These are phyloP conservation scores for Micropoecilia bifurca DNA, from an alignment of 2,797 vertebrate species.

Conservation along the genomic window DNA sequence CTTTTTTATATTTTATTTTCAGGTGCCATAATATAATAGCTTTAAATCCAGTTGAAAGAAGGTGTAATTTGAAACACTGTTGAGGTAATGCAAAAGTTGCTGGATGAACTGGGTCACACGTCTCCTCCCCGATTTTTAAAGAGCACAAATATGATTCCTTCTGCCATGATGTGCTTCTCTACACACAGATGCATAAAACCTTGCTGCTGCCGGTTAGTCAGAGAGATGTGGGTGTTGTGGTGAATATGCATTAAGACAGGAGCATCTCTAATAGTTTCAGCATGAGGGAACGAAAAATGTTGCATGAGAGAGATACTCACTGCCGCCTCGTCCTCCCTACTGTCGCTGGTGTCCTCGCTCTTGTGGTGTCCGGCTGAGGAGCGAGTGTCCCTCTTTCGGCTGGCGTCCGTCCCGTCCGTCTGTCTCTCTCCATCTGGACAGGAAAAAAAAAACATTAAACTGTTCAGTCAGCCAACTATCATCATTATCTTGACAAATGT, in stretches of 20 bases:
- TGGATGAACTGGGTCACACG: conserved; percentile 16
- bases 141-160: conserved; percentile 24
- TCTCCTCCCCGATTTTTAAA: conserved; percentile 32
- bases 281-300: conserved; percentile 7
- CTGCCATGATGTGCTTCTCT: conserved; percentile 27
- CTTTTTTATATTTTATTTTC: neutral
- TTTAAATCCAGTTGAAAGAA: conserved; percentile 13
- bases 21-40: conserved; percentile 18
- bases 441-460: conserved; percentile 52
- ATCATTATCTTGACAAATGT: conserved; percentile 14
- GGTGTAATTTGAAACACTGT: neutral
- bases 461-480: conserved; percentile 33
- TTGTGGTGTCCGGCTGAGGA: conserved; percentile 74
- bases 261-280: conserved; percentile 9
- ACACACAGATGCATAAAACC: conserved; percentile 26
- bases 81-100: conserved; percentile 40
- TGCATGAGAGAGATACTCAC: conserved; percentile 70
- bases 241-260: conserved; percentile 5
- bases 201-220: conserved; percentile 20
- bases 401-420: conserved; percentile 84
- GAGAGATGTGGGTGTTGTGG: conserved; percentile 3
- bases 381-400: conserved; percentile 73
- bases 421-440: conserved; percentile 89
- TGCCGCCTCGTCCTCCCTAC: conserved; percentile 87
- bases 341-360: conserved; percentile 89